Evolutionary conservation across 2,113 vertebrate genomes (phyloP), one percentile per base, ranked within the genome.

Genomic region (Crotalus helleri): DNA sequence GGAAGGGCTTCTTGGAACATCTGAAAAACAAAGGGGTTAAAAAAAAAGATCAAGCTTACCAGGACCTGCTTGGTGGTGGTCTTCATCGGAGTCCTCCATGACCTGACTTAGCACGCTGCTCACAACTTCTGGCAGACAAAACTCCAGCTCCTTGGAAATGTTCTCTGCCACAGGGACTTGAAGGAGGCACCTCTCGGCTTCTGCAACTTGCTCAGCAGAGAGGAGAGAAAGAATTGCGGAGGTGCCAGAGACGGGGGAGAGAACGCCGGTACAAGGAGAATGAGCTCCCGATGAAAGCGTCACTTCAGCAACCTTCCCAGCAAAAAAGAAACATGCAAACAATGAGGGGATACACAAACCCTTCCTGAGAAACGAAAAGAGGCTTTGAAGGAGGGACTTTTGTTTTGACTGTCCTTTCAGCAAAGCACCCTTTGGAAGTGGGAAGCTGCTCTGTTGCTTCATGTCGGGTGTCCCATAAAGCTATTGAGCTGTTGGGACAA

Each of bases 141-240:
- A 51, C n/a, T 90, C 64, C 10, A 3, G 55, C 12, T 97, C 97
- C 13, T 94, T 91, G n/a, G 94, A 74, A 90, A 92, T 89, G 2
- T 92, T 93, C 17, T 95, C 92, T 6, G 94, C 85, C 26, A 93
- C 54, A 74, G 44, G 85, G 11, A 93, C 87, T 89, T 95, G 95
- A 39, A 96, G 93, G 85, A 46, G 57, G 74, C 61, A 88, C 11
- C 6, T 86, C 33, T 96, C 96, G 90, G 91, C 87, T 33, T 95
- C 95, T 87, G 85, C 90, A 0, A 87, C 23, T 53, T 94, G 92
- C 54, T 95, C 94, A 4, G 96, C 69, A 61, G 92, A 92, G 33
- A 99, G 94, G n/a, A 99, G 3, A 87, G 98, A 98, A 93, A 99
- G 98, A 93, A 99, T 7, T 24, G 98, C 98, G 23, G 98, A 90